A percentile compares a stretch with the other conserved stretches of the same genome.
Conservation (phyloP, 1,140 invertebrate genomes). For the Drosophila ercepeae region DNA sequence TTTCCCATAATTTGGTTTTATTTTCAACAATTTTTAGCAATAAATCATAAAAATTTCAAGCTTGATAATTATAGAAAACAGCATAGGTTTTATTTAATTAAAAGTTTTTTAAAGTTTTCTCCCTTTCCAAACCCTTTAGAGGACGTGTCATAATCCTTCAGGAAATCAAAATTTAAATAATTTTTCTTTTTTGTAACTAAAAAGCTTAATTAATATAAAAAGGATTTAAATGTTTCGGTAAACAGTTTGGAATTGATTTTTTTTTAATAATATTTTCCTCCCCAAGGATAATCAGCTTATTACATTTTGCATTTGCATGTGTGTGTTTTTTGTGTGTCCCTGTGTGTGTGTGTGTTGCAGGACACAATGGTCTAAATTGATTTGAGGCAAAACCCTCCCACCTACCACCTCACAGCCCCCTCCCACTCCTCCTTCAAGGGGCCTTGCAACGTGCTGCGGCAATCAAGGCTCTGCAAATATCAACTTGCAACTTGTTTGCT, state of each 20-base stretch:
- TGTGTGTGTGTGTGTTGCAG: neutral
- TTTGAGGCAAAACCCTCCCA: constrained; percentile 12
- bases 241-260: constrained; percentile 35
- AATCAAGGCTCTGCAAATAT: constrained; percentile 69
- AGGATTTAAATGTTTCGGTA: constrained; percentile 14
- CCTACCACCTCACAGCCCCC: neutral
- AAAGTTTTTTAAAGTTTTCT: too few relatives aligned
- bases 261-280: constrained; percentile 17
- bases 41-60: too few relatives aligned
- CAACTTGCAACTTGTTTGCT: constrained; percentile 66
- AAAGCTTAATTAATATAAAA: neutral
- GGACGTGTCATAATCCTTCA: too few relatives aligned
- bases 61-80: too few relatives aligned
- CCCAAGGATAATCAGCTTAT: constrained; percentile 43
- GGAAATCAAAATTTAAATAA: too few relatives aligned
- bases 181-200: too few relatives aligned
- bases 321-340: neutral
- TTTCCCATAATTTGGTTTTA: too few relatives aligned
- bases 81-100: too few relatives aligned
- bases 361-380: constrained; percentile 58
- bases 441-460: constrained; percentile 24
- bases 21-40: too few relatives aligned
- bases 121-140: too few relatives aligned
- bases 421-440: too few relatives aligned
- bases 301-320: constrained; percentile 25